Base-by-base conservation (phyloP, 2,797 vertebrate genomes). In the Catostomus latipinnis region DNA sequence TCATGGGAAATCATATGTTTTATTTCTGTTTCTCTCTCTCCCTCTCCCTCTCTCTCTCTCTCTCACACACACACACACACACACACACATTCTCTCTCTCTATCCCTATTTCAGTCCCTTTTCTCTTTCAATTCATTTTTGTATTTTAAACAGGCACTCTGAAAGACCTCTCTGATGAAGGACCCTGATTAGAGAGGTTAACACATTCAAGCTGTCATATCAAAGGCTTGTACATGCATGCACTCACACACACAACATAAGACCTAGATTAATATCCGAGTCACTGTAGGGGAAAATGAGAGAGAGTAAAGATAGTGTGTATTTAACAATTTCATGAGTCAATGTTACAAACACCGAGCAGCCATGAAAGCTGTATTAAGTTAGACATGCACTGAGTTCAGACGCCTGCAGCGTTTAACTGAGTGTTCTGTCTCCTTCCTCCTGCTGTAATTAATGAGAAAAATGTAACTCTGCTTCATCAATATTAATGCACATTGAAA, bases 121-220 rank as follows among this genome's bases (percentile, higher is more conserved):
- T 22, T 22, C 22, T 68, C 49, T 79, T 63, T 82, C 46, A 53
- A 74, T 69, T 67, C 72, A 5, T 76, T 78, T 74, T 74, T 82
- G 75, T 78, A 83, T 79, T 83, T 79, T 83, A 79, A 83, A 61
- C 71, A 83, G 81, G 71, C 70, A 65, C 63, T 69, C 56, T 74
- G 60, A 67, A 81, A 71, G 66, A 53, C 73, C 73, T 70, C 62
- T 83, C 70, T 81, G 74, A 81, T 81, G 70, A 81, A 81, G 65
- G 74, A 81, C 82, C 82, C 65, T 70, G 74, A 84, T 78, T 81
- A 82, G 61, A 78, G 62, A 71, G 80, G 76, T 75, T 82, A 79
- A 78, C 67, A 79, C 71, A 76, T 61, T 71, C 80, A 81, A 74
- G 76, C 71, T 76, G 73, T 79, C 67, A 34, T 76, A 80, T 79